Base-by-base conservation (phyloP, 1,140 invertebrate genomes). In the Brachystomella parvula region DNA sequence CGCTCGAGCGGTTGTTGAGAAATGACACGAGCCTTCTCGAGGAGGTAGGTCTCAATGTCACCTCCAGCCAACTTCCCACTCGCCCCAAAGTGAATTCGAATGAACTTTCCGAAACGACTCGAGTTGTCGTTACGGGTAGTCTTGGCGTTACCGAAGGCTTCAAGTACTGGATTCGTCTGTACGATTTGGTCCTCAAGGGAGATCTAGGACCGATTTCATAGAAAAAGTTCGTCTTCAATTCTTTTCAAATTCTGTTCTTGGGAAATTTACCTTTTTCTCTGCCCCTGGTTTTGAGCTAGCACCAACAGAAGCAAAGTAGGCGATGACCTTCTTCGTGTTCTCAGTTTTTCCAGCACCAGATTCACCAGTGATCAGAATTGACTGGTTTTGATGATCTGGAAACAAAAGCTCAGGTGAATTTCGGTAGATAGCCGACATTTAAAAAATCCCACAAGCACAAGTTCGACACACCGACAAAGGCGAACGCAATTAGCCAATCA, bases 11-110 rank as follows among this genome's bases (percentile, higher is more conserved):
- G 76, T 71, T 83, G 82, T 77, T 87, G 86, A 74, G 83, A 85
- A 74, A 85, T 86, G 67, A 87, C 86, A 78, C 85, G 82, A 74
- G 85, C 87, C 76, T 87, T 87, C 78, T 87, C 85, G 70, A 87
- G 78, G 75, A 87, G 76, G 77, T 87, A 86, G 64, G 82, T 83
- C 75, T 87, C 86, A 78, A 87, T 87, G 76, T 87, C 86, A 77
- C 83, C 85, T 77, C 86, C 86, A 72, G 86, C 84, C 75, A 87
- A 80, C 77, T 86, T 85, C 64, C 85, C 86, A 75, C 79, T 79
- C 49, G 82, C 81, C 66, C 84, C 84, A 77, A 87, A 87, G 76
- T 87, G 85, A 75, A 87, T 87, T 78, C 85, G 83, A 77, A 87
- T 87, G 78, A 87, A 87, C 80, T 87, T 68, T 49, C 76, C 77